These are phyloP conservation scores for Brachymystax lenok DNA, from an alignment of 2,797 vertebrate species.

Conservation along the genomic window DNA sequence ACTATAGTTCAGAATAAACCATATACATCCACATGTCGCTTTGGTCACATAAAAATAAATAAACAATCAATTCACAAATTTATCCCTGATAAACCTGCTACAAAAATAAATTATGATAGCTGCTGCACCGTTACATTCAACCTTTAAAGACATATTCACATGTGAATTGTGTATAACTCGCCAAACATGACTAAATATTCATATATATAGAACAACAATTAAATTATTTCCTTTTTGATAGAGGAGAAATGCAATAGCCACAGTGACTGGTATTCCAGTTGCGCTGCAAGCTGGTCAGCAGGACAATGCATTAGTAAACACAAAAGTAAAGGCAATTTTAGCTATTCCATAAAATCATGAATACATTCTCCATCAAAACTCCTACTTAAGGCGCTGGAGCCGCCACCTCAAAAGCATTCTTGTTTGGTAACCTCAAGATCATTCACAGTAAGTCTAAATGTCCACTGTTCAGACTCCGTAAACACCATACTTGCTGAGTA, in stretches of 20 bases:
- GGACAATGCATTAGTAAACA: conserved; percentile 35
- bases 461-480: conserved; percentile 12
- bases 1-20: conserved; percentile 18
- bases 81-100: conserved; percentile 23
- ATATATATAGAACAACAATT: conserved; percentile 5
- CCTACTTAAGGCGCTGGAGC: neutral
- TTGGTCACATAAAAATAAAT: conserved; percentile 26
- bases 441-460: conserved; percentile 1
- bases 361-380: conserved; percentile 8
- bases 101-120: conserved; percentile 12
- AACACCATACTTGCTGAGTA: conserved; percentile 6
- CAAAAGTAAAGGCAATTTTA: conserved; percentile 26
- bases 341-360: conserved; percentile 7
- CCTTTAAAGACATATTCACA: neutral
- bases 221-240: conserved; percentile 7
- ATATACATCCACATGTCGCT: conserved; percentile 28
- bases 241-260: conserved; percentile 18
- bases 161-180: neutral
- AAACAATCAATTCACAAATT: conserved; percentile 18
- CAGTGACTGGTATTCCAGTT: conserved; percentile 16
- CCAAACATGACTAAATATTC: conserved; percentile 6
- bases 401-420: neutral
- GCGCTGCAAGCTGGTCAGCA: conserved; percentile 19
- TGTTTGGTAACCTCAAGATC: neutral
- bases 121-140: conserved; percentile 12